Conservation (phyloP, 2,888 invertebrate genomes). For the Augochlorella aurata region DNA sequence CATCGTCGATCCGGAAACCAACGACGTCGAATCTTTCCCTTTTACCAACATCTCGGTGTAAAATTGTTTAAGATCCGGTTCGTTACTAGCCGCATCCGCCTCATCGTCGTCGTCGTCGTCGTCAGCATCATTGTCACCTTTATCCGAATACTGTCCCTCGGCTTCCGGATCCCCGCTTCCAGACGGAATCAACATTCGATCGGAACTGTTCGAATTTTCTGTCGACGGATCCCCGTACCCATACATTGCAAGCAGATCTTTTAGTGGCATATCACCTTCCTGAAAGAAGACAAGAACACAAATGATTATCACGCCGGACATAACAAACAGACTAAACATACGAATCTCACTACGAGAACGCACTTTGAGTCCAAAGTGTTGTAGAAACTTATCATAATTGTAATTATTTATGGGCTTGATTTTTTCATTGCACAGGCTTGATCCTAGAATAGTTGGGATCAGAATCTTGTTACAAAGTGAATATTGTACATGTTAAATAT, state of each 20-base stretch:
- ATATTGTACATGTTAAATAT: conserved; percentile 50
- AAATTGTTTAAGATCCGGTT: conserved; percentile 79
- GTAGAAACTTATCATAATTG: conserved; percentile 71
- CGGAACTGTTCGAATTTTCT: conserved; percentile 79
- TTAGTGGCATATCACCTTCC: conserved; percentile 98
- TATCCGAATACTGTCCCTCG: conserved; percentile 73
- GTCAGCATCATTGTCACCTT: conserved; percentile 76
- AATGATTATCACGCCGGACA: conserved; percentile 58
- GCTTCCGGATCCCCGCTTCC: conserved; percentile 74
- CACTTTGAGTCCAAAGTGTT: conserved; percentile 72
- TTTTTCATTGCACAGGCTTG: conserved; percentile 72
- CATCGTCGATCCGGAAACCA: conserved; percentile 51
- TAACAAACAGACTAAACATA: conserved; percentile 59
- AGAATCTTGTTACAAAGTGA: conserved; percentile 70
- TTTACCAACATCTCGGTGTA: conserved; percentile 80
- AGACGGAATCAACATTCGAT: conserved; percentile 73
- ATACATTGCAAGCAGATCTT: conserved; percentile 95
- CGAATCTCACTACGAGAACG: conserved; percentile 72
- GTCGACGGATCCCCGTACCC: conserved; percentile 85
- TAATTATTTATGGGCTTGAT: conserved; percentile 72
- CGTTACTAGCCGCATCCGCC: conserved; percentile 73
- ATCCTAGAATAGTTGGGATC: conserved; percentile 72
- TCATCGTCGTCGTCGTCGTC: conserved; percentile 79
- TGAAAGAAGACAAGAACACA: conserved; percentile 75
- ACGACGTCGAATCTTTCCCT: conserved; percentile 64